phyloP scores from a whole-genome alignment of 2,888 invertebrate species.

The Axea sp. region DNA sequence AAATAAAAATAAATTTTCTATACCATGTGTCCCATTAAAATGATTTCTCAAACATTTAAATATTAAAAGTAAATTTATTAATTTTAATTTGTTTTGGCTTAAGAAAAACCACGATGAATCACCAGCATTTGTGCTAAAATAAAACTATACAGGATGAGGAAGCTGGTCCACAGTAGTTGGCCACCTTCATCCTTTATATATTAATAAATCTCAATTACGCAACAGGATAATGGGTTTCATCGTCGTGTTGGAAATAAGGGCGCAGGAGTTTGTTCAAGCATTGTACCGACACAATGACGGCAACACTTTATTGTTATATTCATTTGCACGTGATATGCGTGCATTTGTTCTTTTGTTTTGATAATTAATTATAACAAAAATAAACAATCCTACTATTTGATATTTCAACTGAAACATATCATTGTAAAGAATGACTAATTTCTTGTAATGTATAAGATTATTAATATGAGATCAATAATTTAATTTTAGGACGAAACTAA shows the following conservation, averaged over 20 bases:
- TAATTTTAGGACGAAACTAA: too few species aligned
- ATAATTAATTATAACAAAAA: conserved; percentile 24
- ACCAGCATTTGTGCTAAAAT: conserved; percentile 61
- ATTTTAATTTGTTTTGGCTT: conserved; percentile 19
- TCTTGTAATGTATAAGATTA: too few species aligned
- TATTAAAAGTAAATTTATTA: conserved; percentile 21
- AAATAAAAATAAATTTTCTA: too few species aligned
- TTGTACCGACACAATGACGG: conserved; percentile 70
- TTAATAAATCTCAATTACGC: conserved; percentile 79
- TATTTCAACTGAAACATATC: too few species aligned
- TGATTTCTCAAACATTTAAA: conserved; percentile 5
- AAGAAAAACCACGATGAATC: conserved; percentile 22
- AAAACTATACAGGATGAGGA: conserved; percentile 56
- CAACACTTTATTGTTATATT: conserved; percentile 63
- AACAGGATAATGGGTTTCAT: conserved; percentile 73
- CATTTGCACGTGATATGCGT: conserved; percentile 32
- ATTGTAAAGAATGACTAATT: too few species aligned
- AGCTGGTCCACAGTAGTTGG: conserved; percentile 56
- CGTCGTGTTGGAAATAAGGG: conserved; percentile 68
- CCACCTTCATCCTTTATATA: conserved; percentile 70
- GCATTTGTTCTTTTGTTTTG: conserved; percentile 20
- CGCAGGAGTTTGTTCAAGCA: conserved; percentile 70
- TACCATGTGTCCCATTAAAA: too few species aligned
- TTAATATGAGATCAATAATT: too few species aligned
- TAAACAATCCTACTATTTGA: too few species aligned